Evolutionary conservation across 92 coral and sea anemone genomes (phyloP).

Genomic region (Heliopora coerulea): DNA sequence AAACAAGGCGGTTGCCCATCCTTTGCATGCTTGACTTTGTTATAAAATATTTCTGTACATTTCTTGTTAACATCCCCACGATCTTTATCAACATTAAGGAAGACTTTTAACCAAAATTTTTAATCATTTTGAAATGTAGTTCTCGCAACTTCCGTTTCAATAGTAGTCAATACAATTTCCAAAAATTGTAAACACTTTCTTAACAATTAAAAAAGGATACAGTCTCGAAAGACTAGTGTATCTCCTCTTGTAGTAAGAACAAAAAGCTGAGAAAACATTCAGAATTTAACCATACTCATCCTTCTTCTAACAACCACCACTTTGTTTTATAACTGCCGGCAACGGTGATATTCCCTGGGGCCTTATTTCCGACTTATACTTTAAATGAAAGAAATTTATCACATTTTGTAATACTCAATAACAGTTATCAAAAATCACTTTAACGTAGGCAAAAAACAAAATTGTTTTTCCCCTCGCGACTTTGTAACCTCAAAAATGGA

Average conservation of each 20-base stretch:
- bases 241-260: slow-evolving; percentile 87
- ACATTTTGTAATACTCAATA: too few relatives aligned
- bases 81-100: slow-evolving; percentile 65
- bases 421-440: too few relatives aligned
- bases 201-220: slow-evolving; percentile 78
- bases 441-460: too few relatives aligned
- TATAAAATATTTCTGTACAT: slow-evolving; percentile 81
- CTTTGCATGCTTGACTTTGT: slow-evolving; percentile 67
- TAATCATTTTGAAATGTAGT: too few relatives aligned
- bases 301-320: neutral
- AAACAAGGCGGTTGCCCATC: slow-evolving; percentile 81
- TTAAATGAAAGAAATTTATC: too few relatives aligned
- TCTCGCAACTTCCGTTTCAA: neutral
- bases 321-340: too few relatives aligned
- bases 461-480: too few relatives aligned
- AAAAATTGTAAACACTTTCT: neutral
- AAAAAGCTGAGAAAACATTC: slow-evolving; percentile 92
- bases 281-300: slow-evolving; percentile 9
- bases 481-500: too few relatives aligned
- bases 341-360: too few relatives aligned
- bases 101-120: neutral
- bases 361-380: too few relatives aligned
- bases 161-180: neutral
- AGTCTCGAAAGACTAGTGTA: slow-evolving; percentile 87
- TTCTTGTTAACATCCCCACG: slow-evolving; percentile 85